These are phyloP conservation scores for Iphiclides podalirius DNA, from an alignment of 2,888 invertebrate species.

Conservation along the genomic window DNA sequence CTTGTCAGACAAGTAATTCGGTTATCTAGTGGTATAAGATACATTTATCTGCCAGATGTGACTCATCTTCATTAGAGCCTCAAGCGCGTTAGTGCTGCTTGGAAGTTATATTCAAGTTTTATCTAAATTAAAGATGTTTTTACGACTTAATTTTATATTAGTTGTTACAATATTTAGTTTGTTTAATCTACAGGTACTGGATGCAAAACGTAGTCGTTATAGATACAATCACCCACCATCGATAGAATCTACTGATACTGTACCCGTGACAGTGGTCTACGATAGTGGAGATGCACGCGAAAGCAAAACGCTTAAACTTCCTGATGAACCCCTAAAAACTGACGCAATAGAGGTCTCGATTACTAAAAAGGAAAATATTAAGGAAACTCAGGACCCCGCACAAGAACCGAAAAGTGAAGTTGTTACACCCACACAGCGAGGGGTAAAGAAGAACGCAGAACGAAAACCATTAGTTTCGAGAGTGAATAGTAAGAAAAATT, in stretches of 20 bases:
- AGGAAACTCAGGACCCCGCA: not conserved
- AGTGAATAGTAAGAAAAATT: slow-evolving; percentile 25
- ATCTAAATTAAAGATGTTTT: slow-evolving; percentile 26
- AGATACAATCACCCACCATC: slow-evolving; percentile 45
- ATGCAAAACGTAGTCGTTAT: slow-evolving; percentile 23
- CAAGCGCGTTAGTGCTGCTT: slow-evolving; percentile 44
- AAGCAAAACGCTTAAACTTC: slow-evolving; percentile 20
- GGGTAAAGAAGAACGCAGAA: not conserved
- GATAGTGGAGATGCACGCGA: slow-evolving; percentile 27
- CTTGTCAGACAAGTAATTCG: slow-evolving; percentile 61
- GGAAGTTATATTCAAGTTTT: slow-evolving; percentile 39
- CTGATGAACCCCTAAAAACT: not conserved
- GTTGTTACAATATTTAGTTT: slow-evolving; percentile 10
- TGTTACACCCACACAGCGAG: not conserved
- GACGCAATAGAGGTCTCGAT: not conserved
- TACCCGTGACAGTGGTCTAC: slow-evolving; percentile 33
- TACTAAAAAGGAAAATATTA: not conserved
- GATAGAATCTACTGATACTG: slow-evolving; percentile 34
- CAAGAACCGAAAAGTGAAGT: not conserved
- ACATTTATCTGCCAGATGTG: slow-evolving; percentile 40
- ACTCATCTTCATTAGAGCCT: slow-evolving; percentile 56
- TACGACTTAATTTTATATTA: slow-evolving; percentile 16
- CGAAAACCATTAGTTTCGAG: not conserved
- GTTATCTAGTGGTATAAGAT: slow-evolving; percentile 46
- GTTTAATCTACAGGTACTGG: slow-evolving; percentile 28